Conservation (phyloP, 2,888 invertebrate species). For the Cylindroiulus punctatus region DNA sequence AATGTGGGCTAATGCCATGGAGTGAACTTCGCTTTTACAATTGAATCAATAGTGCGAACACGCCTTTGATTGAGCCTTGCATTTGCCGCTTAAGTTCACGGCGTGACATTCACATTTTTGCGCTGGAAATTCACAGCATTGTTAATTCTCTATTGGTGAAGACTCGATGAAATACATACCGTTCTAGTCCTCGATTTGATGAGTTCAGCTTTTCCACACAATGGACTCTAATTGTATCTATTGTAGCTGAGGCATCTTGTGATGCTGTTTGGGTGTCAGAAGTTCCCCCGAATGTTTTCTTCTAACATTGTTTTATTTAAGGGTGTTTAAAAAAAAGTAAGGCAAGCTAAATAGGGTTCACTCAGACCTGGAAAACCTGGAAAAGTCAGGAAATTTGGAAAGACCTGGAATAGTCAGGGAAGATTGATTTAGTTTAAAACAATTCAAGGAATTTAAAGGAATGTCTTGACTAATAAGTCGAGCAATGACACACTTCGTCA, state of each 20-base stretch:
- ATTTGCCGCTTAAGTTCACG: conserved; percentile 4
- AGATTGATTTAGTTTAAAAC: not conserved
- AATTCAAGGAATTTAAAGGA: too few relatives aligned
- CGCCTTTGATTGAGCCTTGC: not conserved
- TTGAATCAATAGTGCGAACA: conserved; percentile 31
- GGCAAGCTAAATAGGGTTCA: not conserved
- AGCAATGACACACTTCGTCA: too few relatives aligned
- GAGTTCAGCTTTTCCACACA: not conserved
- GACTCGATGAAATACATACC: not conserved
- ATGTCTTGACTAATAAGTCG: too few relatives aligned
- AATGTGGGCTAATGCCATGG: conserved; percentile 26
- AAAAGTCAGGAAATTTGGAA: too few relatives aligned
- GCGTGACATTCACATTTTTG: conserved; percentile 12
- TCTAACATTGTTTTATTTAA: too few relatives aligned
- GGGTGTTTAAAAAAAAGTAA: not conserved
- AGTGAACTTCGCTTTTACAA: conserved; percentile 26
- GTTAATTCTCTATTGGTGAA: too few relatives aligned
- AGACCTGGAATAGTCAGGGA: too few relatives aligned
- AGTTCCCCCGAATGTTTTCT: too few relatives aligned
- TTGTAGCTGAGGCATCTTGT: not conserved
- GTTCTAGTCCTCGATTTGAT: not conserved
- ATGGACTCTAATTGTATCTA: not conserved
- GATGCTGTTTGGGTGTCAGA: not conserved
- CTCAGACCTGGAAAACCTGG: too few relatives aligned
- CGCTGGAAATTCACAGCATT: not conserved